Base-by-base conservation (phyloP, 2,888 invertebrate genomes). In the Pheosia gnoma region DNA sequence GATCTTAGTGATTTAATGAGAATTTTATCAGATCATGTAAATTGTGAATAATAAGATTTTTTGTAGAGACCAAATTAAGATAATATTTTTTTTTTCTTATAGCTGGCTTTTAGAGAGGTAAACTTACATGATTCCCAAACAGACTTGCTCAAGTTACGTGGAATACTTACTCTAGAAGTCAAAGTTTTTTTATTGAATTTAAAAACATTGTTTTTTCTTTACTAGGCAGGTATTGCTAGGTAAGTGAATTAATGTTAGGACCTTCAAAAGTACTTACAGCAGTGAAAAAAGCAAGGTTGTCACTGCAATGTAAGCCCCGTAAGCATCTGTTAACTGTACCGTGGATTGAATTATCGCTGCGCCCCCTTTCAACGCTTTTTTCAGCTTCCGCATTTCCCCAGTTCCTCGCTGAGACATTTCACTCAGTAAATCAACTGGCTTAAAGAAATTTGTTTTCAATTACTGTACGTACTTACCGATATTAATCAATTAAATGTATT, bases 281-380 rank as follows among this genome's bases (percentile, higher is more conserved):
- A 67, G 67, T 66, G 65, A 71, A 65, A 65, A 73, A 70, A 68
- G 57, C 58, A 63, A 59, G 61, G 59, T 62, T 71, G 68, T 63
- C 73, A 59, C 58, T 64, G 56, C 58, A 61, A 68, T 62, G 63
- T 74, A 63, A 70, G 77, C 68, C 68, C 70, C 72, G 70, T 78
- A 75, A 80, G 78, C 73, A 77, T 74, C 68, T 73, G 78, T 77
- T 79, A 77, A 69, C 72, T 74, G 64, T 64, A 68, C 71, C 69
- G 73, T 72, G 63, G 77, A 82, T 82, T 77, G 71, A 80, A 81
- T 82, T 82, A 81, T 78, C 77, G 74, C 75, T 70, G 72, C 73
- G 72, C 72, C 71, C 70, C 61, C 65, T 71, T 64, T 66, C 57
- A 68, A 67, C 65, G 65, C 59, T 63, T 70, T 52, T 80, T 80